Evolutionary conservation across 2,888 invertebrate genomes (phyloP), one percentile per base, ranked within the genome.

Genomic region (Pachycephus smyrnensis): DNA sequence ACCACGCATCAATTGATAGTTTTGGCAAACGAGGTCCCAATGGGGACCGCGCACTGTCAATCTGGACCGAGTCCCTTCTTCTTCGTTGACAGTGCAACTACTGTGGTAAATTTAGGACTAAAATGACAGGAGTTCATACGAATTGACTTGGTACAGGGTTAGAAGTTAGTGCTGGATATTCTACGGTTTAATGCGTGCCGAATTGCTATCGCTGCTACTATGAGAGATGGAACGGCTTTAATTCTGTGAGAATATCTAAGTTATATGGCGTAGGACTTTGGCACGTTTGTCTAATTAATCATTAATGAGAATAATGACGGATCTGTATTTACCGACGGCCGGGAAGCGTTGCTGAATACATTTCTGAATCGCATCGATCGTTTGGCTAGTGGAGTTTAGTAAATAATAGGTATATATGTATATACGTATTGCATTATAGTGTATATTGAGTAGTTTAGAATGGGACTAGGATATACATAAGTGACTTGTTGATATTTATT

Each of bases 1-100:
- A 55, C 23, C 55, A 55, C 78, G 79, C 82, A 88, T 89, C 90
- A 88, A 90, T 90, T 89, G 89, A 90, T 88, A 89, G 89, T 88
- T 89, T 88, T 82, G 85, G 86, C 86, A 87, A 90, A 87, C 87
- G 87, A 84, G 86, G 79, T 76, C 76, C 78, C 79, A 78, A 77
- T 55, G 69, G 82, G 75, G 71, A 69, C 68, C 68, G 68, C 69
- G 40, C 37, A 40, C 69, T 68, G 77, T 77, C 23, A 9, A 6
- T 23, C 23, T 23, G 9, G 23, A 9, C 6, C 55, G 1, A 55
- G 55, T 55, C 23, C 6, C 23, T 15, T 55, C 23, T 55, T 9
- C 23, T 55, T 55, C 23, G 23, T 23, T 55, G 55, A 23, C 9
- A 23, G 23, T 23, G 55, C 1, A 2, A 55, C 23, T 23, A 55